These are phyloP conservation scores for Corbicula japonica DNA, from an alignment of 2,888 invertebrate species.

Conservation along the genomic window DNA sequence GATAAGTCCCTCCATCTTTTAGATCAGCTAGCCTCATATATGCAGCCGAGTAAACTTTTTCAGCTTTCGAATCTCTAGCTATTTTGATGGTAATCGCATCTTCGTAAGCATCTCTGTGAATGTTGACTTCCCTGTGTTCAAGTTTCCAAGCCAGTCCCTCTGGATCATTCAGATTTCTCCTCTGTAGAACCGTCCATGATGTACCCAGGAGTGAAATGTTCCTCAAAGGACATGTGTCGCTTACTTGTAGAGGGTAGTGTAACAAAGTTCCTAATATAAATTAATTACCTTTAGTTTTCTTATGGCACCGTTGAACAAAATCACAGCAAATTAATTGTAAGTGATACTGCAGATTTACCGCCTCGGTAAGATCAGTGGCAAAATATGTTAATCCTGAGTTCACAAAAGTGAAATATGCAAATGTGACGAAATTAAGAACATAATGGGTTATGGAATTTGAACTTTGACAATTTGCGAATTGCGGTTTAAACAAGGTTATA, in stretches of 20 bases:
- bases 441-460: too few species aligned
- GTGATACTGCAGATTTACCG: too few species aligned
- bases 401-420: too few species aligned
- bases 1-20: conserved; percentile 63
- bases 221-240: conserved; percentile 41
- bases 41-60: conserved; percentile 59
- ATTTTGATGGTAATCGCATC: conserved; percentile 59
- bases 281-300: too few species aligned
- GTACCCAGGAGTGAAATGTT: conserved; percentile 30
- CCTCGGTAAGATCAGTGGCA: too few species aligned
- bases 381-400: too few species aligned
- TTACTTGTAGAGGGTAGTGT: conserved; percentile 30
- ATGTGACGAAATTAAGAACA: too few species aligned
- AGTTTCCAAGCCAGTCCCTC: conserved; percentile 63
- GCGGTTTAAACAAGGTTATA: too few species aligned
- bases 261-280: conserved; percentile 40
- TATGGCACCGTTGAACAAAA: too few species aligned
- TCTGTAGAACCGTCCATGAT: conserved; percentile 53
- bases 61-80: conserved; percentile 54
- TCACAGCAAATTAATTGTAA: too few species aligned
- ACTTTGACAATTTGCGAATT: too few species aligned
- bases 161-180: conserved; percentile 59
- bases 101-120: conserved; percentile 42
- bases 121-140: conserved; percentile 47
- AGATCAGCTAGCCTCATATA: conserved; percentile 60